Evolutionary conservation across 2,113 vertebrate genomes (phyloP), one percentile per base, ranked within the genome.

Genomic region (Cavia aperea): DNA sequence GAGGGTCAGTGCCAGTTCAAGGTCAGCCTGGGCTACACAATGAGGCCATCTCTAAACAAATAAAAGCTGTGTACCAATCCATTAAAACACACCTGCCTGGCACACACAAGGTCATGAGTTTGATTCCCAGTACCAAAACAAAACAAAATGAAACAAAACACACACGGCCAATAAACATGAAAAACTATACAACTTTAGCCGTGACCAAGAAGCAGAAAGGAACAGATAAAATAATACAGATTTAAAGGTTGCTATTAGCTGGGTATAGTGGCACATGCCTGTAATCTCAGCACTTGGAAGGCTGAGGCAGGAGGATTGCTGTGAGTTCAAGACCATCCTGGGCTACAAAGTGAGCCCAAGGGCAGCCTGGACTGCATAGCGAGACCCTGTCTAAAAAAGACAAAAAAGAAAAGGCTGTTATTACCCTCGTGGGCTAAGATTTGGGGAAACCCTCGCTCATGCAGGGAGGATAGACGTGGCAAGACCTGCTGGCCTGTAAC

Each of bases 401-500:
- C 24, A 29, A 63, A 65, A 31, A 31, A 31, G 33, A 43, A 89
- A 86, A 56, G 43, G n/a, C 84, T 43, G 75, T 18, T 65, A 13
- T 66, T 5, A 7, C 4, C 31, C 12, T 26, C 14, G 4, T 1
- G 29, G 7, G 90, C 31, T 26, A 51, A 36, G 51, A 51, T 2
- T 10, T 4, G 18, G 66, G 58, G 75, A 86, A n/a, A 79, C 5
- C 31, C 26, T 8, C 9, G 2, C 31, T 39, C 7, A 31, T 0
- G 5, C 2, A 4, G 36, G 21, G 43, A 33, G 11, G 1, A 1
- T 9, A 14, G 5, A 23, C 36, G 6, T 16, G n/a, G 60, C 73
- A n/a, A 15, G n/a, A 39, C 33, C n/a, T 43, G 29, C 72, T 2
- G 1, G 21, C 18, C 68, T 78, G 23, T 11, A 12, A 24, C 14